Conservation (phyloP, 2,113 vertebrate species). For the Arothron firmamentum region DNA sequence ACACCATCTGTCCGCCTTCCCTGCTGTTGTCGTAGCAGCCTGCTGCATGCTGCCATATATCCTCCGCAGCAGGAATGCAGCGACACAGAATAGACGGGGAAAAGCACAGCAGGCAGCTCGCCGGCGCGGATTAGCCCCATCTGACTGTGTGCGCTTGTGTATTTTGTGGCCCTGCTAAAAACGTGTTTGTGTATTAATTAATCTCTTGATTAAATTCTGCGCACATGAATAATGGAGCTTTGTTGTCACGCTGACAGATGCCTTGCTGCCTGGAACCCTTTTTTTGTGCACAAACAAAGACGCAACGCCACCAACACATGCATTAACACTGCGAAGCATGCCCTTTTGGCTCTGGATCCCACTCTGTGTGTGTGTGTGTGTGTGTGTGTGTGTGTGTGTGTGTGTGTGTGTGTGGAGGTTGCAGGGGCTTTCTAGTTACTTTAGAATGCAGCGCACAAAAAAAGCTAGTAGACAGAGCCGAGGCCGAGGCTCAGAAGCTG, state of each 20-base stretch:
- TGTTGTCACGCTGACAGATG: constrained; percentile 51
- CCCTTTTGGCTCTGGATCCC: background rate
- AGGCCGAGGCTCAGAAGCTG: too few relatives aligned
- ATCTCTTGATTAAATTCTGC: constrained; percentile 70
- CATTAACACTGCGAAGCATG: constrained; percentile 4
- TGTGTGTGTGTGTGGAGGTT: background rate
- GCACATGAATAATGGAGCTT: constrained; percentile 49
- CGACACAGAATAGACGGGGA: constrained; percentile 23
- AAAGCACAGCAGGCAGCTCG: constrained; percentile 31
- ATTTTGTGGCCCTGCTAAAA: constrained; percentile 37
- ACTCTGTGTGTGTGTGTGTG: too few relatives aligned
- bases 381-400: too few relatives aligned
- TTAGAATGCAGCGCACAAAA: background rate
- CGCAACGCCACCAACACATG: background rate
- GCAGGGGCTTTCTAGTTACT: background rate
- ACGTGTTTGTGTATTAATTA: constrained; percentile 58
- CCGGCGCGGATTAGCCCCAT: constrained; percentile 34
- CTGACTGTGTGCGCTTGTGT: constrained; percentile 33
- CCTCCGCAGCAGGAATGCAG: constrained; percentile 43
- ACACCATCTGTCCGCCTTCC: constrained; percentile 37
- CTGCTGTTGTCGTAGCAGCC: constrained; percentile 39
- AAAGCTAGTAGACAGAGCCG: background rate
- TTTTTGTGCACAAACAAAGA: constrained; percentile 25
- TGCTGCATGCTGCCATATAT: constrained; percentile 50
- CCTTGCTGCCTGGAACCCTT: constrained; percentile 24